These are phyloP conservation scores for Netelia inedita DNA, from an alignment of 2,888 invertebrate genomes.

Conservation along the genomic window DNA sequence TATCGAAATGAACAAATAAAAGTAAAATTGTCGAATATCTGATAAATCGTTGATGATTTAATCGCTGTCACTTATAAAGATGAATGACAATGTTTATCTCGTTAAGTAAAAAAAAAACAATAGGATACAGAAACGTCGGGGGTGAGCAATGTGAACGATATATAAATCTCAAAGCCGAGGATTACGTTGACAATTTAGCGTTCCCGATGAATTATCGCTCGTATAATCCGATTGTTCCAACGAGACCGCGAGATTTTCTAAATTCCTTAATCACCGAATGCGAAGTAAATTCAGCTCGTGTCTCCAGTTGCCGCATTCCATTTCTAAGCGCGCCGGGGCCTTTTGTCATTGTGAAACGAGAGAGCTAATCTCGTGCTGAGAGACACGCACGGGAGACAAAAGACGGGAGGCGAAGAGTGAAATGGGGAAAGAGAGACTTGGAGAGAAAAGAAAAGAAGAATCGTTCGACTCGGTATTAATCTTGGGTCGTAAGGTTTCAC, in stretches of 20 bases:
- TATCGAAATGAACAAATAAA: background rate
- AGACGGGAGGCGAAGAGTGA: constrained; percentile 58
- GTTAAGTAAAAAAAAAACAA: background rate
- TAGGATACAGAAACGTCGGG: background rate
- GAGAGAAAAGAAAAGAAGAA: constrained; percentile 27
- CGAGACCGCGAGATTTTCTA: constrained; percentile 38
- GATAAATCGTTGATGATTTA: background rate
- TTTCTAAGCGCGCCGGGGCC: constrained; percentile 39
- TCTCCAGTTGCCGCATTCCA: constrained; percentile 30
- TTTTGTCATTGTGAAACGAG: constrained; percentile 65
- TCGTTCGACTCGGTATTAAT: constrained; percentile 36
- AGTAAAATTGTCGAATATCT: background rate
- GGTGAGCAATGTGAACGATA: constrained; percentile 22
- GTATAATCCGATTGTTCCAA: constrained; percentile 59
- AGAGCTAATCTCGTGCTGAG: constrained; percentile 63
- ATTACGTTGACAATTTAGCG: constrained; percentile 53
- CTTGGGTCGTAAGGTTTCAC: constrained; percentile 55
- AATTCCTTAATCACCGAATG: constrained; percentile 57
- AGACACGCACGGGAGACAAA: constrained; percentile 49
- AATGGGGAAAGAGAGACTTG: constrained; percentile 41
- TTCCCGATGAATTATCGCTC: constrained; percentile 48
- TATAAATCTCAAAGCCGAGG: constrained; percentile 53
- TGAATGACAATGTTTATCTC: background rate
- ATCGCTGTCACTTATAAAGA: background rate
- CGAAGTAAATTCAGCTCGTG: constrained; percentile 10